A percentile compares a stretch with the other conserved stretches of the same genome.
These are phyloP conservation scores for Drosophila longiperda DNA, from an alignment of 2,888 invertebrate genomes.

Conservation along the genomic window DNA sequence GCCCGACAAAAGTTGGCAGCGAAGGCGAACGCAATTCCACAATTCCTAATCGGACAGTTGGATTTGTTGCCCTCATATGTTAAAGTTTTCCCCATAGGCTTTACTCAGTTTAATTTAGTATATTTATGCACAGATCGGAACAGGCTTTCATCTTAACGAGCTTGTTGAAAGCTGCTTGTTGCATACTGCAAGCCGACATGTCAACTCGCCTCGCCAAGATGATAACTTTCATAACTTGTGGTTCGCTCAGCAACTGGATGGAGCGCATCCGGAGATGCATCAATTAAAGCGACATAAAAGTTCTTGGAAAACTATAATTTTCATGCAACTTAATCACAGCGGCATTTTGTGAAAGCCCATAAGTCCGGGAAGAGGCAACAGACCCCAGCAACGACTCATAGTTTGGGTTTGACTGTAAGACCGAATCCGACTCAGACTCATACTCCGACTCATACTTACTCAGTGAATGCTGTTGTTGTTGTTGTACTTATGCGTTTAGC, in stretches of 20 bases:
- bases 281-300: slow-evolving; percentile 77
- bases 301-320: slow-evolving; percentile 76
- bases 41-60: not conserved
- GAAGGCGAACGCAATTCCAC: slow-evolving; percentile 44
- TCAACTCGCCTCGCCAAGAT: slow-evolving; percentile 45
- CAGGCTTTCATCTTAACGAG: slow-evolving; percentile 58
- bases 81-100: not conserved
- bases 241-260: slow-evolving; percentile 19
- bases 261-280: slow-evolving; percentile 70
- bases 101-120: slow-evolving; percentile 6
- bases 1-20: slow-evolving; percentile 24
- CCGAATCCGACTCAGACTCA: slow-evolving; percentile 14
- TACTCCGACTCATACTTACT: slow-evolving; percentile 12
- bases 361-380: slow-evolving; percentile 44
- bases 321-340: slow-evolving; percentile 73
- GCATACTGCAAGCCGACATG: slow-evolving; percentile 57
- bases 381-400: slow-evolving; percentile 2
- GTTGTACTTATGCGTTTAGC: slow-evolving; percentile 63
- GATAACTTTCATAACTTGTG: slow-evolving; percentile 38
- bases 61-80: not conserved
- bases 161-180: slow-evolving; percentile 52
- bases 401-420: slow-evolving; percentile 8
- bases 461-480: slow-evolving; percentile 12
- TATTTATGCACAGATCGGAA: slow-evolving; percentile 9
- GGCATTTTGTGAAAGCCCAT: slow-evolving; percentile 67